Evolutionary conservation across 2,888 invertebrate genomes (phyloP), one percentile per base, ranked within the genome.

Genomic region (Drosophila limbata): DNA sequence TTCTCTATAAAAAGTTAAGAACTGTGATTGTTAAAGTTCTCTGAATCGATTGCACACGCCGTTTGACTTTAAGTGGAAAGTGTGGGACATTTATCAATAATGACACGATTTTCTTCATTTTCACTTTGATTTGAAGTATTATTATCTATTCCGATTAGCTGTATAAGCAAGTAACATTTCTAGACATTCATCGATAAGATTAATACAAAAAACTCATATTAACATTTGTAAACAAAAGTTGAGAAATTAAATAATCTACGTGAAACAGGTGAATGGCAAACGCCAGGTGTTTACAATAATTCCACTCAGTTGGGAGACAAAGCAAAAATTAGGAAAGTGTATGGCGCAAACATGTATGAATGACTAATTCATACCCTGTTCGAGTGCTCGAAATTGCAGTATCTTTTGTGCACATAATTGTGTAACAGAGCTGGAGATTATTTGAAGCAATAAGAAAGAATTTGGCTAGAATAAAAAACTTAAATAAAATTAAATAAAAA

Each of bases 81-180:
- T 21, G 55, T 56, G 33, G 15, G 33, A 35, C 44, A 44, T 56
- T 56, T 56, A 73, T 76, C 62, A 37, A 51, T 31, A 55, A 35
- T 76, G 77, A 63, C 77, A 69, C 37, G 59, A 69, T 56, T 77
- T 63, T 42, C 39, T 21, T n/a, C 10, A 51, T 28, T 61, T 45
- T 40, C 50, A 52, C 21, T 56, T 50, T 31, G 57, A 40, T 57
- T 52, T 75, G 77, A 76, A 76, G 76, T 76, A 65, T 59, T 77
- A 53, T 73, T 77, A 76, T 76, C 65, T 69, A 53, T 66, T 35
- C 5, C 56, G 73, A 77, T 77, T 73, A 77, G 56, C 62, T 63
- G 50, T 47, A 56, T 57, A 33, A 44, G 52, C 13, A 50, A 53
- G 52, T 40, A 63, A 21, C 53, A 53, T 59, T 73, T 40, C 33